phyloP scores from a whole-genome alignment of 1,140 invertebrate species.

The Drosophila oshimai region DNA sequence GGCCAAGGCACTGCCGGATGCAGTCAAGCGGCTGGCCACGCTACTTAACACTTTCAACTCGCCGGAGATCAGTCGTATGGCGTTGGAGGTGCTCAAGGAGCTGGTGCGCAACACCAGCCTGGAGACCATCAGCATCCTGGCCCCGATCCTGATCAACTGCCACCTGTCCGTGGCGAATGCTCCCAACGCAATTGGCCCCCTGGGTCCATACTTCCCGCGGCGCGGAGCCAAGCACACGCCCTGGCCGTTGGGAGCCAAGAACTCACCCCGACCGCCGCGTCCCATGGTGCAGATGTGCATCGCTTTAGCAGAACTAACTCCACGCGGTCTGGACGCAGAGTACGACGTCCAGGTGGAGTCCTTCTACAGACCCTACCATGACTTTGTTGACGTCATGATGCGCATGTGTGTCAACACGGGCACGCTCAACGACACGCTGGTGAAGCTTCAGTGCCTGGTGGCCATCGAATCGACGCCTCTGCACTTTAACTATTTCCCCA shows the following conservation, averaged over 20 bases:
- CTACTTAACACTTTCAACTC: conserved; percentile 95
- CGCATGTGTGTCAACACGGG: conserved; percentile 89
- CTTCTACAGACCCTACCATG: conserved; percentile 92
- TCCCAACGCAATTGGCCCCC: conserved; percentile 85
- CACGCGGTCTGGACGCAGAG: conserved; percentile 88
- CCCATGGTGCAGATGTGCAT: conserved; percentile 95
- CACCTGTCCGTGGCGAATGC: conserved; percentile 92
- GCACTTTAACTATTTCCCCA: conserved; percentile 82
- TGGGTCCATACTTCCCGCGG: conserved; percentile 80
- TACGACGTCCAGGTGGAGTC: conserved; percentile 90
- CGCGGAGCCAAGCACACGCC: conserved; percentile 68
- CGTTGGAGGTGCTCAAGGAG: conserved; percentile 93
- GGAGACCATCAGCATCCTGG: conserved; percentile 91
- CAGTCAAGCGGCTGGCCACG: conserved; percentile 92
- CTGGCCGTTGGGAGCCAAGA: conserved; percentile 72
- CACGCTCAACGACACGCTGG: conserved; percentile 74
- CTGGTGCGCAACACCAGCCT: conserved; percentile 91
- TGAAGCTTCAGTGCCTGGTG: conserved; percentile 77
- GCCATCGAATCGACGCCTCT: conserved; percentile 79
- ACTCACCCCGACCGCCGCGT: conserved; percentile 86
- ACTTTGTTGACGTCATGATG: conserved; percentile 93
- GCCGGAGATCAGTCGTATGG: conserved; percentile 90
- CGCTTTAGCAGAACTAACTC: conserved; percentile 86
- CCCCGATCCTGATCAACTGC: conserved; percentile 92
- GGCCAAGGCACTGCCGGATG: conserved; percentile 92